phyloP scores from a whole-genome alignment of 2,888 invertebrate species.

The Fabriciana adippe region DNA sequence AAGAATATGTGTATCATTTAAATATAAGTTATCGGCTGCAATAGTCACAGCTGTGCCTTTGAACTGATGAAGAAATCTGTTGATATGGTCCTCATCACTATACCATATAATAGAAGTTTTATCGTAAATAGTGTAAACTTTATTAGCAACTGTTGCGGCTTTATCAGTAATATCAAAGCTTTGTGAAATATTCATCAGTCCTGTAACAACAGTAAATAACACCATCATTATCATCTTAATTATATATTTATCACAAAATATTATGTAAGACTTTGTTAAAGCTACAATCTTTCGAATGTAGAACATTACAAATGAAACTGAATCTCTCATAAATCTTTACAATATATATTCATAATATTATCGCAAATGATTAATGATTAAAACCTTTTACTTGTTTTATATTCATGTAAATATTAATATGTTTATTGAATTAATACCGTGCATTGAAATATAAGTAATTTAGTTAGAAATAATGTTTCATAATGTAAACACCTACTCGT shows the following conservation, averaged over 20 bases:
- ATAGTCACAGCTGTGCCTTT: conserved; percentile 47
- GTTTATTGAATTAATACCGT: too few species aligned
- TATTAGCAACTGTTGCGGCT: conserved; percentile 48
- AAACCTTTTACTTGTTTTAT: not conserved
- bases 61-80: conserved; percentile 47
- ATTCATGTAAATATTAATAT: too few species aligned
- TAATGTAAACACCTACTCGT: too few species aligned
- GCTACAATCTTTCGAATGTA: not conserved
- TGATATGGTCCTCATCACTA: conserved; percentile 41
- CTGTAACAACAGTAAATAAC: conserved; percentile 14
- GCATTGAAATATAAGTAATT: too few species aligned
- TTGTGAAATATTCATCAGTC: conserved; percentile 13
- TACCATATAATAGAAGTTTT: conserved; percentile 53
- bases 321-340: not conserved
- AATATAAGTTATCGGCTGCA: conserved; percentile 35
- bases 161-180: conserved; percentile 44
- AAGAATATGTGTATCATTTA: conserved; percentile 33
- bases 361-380: conserved; percentile 2
- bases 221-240: conserved; percentile 1
- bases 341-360: not conserved
- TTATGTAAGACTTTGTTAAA: not conserved
- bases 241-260: not conserved
- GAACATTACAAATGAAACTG: not conserved
- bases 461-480: too few species aligned
- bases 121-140: conserved; percentile 45